Conservation (phyloP, 2,113 vertebrate species). For the Argyrosomus japonicus region DNA sequence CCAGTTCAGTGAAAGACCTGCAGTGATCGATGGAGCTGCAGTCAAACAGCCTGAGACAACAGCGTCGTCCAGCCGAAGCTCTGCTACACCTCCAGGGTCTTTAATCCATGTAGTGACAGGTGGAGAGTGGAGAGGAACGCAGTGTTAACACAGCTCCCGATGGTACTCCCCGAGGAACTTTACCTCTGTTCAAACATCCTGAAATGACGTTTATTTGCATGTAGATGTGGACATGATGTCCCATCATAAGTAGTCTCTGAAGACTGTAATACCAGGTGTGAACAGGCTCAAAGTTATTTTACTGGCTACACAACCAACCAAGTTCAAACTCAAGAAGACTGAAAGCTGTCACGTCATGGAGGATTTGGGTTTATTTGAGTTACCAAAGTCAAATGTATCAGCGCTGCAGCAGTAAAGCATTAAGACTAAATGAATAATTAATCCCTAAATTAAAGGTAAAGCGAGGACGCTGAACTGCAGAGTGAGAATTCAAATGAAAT, state of each 20-base stretch:
- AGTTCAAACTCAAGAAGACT: no score
- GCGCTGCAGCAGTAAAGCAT: accelerated
- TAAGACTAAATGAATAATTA: neutral
- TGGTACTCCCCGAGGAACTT: neutral
- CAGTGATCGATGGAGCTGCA: neutral
- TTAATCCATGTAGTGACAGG: neutral
- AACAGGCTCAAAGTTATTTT: no score
- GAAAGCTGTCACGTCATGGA: neutral
- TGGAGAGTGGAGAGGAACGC: neutral
- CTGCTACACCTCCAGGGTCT: neutral
- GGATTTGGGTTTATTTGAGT: no score
- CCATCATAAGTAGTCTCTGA: no score
- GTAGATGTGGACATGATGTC: no score
- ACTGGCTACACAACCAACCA: no score
- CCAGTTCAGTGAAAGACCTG: neutral
- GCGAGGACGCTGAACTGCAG: neutral
- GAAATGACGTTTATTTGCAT: neutral
- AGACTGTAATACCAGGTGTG: no score
- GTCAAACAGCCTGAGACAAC: neutral
- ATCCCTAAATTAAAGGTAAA: neutral
- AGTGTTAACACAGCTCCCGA: neutral
- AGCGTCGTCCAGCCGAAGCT: neutral
- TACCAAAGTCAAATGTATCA: neutral
- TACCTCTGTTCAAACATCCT: neutral
- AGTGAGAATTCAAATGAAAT: neutral